Evolutionary conservation across 2,113 vertebrate species (phyloP).

Genomic region (Corythoichthys haematopterus): DNA sequence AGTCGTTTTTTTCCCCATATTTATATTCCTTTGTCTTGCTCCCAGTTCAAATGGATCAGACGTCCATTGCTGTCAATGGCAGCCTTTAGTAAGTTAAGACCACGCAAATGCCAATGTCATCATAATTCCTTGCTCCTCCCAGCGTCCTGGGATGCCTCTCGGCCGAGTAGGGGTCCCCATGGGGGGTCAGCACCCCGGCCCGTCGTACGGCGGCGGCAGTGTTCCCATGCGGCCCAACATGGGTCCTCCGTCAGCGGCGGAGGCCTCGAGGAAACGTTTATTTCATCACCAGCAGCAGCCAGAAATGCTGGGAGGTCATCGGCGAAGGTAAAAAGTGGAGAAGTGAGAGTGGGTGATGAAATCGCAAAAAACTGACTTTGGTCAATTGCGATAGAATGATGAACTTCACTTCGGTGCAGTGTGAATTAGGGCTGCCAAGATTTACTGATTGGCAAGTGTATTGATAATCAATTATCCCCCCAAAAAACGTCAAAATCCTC

Average conservation of each 20-base stretch:
- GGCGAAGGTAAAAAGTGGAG: constrained; percentile 82
- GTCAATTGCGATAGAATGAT: background rate
- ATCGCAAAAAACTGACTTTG: background rate
- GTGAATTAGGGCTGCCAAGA: background rate
- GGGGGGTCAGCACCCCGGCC: constrained; percentile 79
- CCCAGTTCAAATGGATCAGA: too few relatives aligned
- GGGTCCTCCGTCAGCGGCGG: constrained; percentile 80
- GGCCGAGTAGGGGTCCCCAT: constrained; percentile 78
- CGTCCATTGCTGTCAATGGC: too few relatives aligned
- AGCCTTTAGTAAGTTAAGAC: too few relatives aligned
- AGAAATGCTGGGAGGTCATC: constrained; percentile 70
- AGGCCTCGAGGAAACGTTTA: constrained; percentile 86
- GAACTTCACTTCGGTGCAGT: background rate
- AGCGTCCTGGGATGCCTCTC: constrained; percentile 84
- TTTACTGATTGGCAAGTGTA: too few relatives aligned
- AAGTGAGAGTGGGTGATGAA: constrained; percentile 10
- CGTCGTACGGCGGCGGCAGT: constrained; percentile 75
- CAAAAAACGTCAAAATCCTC: too few relatives aligned
- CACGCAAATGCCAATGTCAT: too few relatives aligned
- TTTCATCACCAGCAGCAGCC: constrained; percentile 82
- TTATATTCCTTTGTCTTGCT: too few relatives aligned
- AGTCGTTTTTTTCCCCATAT: too few relatives aligned
- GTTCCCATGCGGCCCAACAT: constrained; percentile 83
- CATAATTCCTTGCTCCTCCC: constrained; percentile 14
- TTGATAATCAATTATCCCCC: too few relatives aligned